These are phyloP conservation scores for Euwallacea fornicatus DNA, from an alignment of 1,140 invertebrate species.

Conservation along the genomic window DNA sequence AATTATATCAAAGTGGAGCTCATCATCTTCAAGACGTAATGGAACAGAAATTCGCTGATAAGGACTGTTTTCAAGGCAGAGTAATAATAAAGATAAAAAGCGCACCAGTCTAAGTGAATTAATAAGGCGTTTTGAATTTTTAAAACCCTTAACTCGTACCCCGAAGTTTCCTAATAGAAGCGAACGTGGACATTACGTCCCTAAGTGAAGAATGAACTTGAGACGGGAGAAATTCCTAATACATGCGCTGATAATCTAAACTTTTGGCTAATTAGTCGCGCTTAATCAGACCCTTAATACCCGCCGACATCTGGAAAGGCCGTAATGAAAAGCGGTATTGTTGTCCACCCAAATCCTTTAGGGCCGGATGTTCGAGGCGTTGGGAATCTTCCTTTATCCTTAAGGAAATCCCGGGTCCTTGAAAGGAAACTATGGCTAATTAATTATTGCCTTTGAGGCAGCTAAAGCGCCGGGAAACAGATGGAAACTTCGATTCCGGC, in stretches of 20 bases:
- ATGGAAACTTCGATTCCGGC: not conserved
- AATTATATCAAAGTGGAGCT: slow-evolving; percentile 6
- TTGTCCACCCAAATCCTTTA: slow-evolving; percentile 1
- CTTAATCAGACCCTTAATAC: not conserved
- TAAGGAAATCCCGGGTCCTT: slow-evolving; percentile 1
- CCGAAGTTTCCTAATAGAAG: slow-evolving; percentile 17
- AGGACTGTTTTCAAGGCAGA: slow-evolving; percentile 13
- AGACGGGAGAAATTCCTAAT: too few species aligned
- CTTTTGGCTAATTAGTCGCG: too few species aligned
- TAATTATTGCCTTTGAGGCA: slow-evolving; percentile 4
- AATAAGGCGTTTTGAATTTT: slow-evolving; percentile 26
- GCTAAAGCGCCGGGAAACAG: not conserved
- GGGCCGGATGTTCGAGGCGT: slow-evolving; percentile 4
- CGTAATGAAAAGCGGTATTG: slow-evolving; percentile 1
- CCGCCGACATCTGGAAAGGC: not conserved
- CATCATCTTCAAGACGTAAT: slow-evolving; percentile 14
- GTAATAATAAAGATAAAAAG: slow-evolving; percentile 15
- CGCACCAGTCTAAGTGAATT: slow-evolving; percentile 16
- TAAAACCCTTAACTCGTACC: slow-evolving; percentile 3
- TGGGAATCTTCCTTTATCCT: slow-evolving; percentile 3
- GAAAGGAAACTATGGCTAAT: slow-evolving; percentile 5
- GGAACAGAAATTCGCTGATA: slow-evolving; percentile 30
- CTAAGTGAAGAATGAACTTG: too few species aligned
- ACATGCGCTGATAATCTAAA: too few species aligned
- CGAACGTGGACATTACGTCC: not conserved